Evolutionary conservation across 2,888 invertebrate species (phyloP).

Genomic region (Nemurella pictetii): DNA sequence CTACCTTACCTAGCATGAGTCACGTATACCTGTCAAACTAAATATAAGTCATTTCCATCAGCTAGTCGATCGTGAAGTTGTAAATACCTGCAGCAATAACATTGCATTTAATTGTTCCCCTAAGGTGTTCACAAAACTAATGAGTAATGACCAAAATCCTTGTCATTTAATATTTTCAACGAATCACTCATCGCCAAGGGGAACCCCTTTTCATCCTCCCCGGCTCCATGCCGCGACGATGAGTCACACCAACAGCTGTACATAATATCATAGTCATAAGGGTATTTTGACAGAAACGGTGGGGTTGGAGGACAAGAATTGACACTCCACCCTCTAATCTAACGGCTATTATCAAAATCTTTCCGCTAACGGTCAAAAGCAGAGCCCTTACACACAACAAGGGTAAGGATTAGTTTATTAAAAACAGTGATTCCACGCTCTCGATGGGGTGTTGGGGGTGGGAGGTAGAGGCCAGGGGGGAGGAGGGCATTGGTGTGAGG

Average conservation of each 20-base stretch:
- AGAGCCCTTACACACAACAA: constrained; percentile 9
- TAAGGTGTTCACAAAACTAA: not conserved
- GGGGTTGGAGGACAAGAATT: not conserved
- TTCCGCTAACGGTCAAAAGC: constrained; percentile 30
- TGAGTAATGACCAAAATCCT: not conserved
- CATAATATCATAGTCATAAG: not conserved
- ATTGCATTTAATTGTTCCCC: not conserved
- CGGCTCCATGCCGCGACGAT: not conserved
- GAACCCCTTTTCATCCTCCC: not conserved
- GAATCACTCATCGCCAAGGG: not conserved
- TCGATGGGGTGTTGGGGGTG: constrained; percentile 3
- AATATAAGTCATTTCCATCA: not conserved
- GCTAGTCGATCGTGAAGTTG: not conserved
- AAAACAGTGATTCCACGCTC: constrained; percentile 21
- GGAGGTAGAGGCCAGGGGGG: not conserved
- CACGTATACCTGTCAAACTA: not conserved
- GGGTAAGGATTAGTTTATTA: constrained; percentile 31
- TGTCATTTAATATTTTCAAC: not conserved
- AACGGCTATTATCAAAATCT: constrained; percentile 29
- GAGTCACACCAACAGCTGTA: not conserved
- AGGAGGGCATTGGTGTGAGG: too few species aligned
- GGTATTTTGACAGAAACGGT: constrained; percentile 1
- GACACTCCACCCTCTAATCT: constrained; percentile 9
- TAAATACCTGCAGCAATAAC: not conserved
- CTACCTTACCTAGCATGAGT: not conserved